These are phyloP conservation scores for Geotrypetes seraphini DNA, from an alignment of 2,797 vertebrate species.

Conservation along the genomic window DNA sequence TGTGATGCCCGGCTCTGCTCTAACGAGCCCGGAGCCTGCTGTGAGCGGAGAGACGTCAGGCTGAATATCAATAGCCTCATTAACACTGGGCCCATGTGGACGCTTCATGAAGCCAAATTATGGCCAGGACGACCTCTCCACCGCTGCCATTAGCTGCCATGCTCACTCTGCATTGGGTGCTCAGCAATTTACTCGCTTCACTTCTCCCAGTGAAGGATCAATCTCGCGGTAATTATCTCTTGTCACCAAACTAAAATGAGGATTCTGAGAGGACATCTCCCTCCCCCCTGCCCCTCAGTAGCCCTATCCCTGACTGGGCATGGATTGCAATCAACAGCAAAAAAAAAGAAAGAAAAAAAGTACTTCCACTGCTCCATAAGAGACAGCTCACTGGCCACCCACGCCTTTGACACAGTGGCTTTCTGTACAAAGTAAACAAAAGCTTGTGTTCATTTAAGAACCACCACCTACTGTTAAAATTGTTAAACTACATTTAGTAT, in stretches of 20 bases:
- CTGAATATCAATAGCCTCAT: too few relatives aligned
- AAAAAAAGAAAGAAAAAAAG: too few relatives aligned
- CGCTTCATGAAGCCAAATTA: conserved; percentile 67
- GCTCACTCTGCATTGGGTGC: conserved; percentile 45
- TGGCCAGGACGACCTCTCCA: conserved; percentile 56
- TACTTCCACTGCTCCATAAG: too few relatives aligned
- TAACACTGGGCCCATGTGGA: conserved; percentile 50
- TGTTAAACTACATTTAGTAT: too few relatives aligned
- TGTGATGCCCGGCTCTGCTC: conserved; percentile 78
- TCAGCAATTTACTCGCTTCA: conserved; percentile 62
- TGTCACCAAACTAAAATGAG: conserved; percentile 46
- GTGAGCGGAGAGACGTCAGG: conserved; percentile 36
- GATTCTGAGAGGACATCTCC: conserved; percentile 19
- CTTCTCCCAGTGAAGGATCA: conserved; percentile 52
- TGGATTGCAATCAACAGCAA: too few relatives aligned
- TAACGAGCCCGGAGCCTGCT: conserved; percentile 62
- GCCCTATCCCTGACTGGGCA: too few relatives aligned
- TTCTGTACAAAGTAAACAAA: too few relatives aligned
- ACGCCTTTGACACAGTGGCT: too few relatives aligned
- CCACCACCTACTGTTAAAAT: too few relatives aligned
- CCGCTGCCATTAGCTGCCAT: conserved; percentile 53
- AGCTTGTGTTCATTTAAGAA: too few relatives aligned
- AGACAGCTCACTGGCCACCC: too few relatives aligned
- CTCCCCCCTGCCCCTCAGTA: too few relatives aligned
- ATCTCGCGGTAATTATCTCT: conserved; percentile 62